Evolutionary conservation across 2,113 vertebrate species (phyloP), one percentile per base, ranked within the genome.

Genomic region (Callopanchax toddi): DNA sequence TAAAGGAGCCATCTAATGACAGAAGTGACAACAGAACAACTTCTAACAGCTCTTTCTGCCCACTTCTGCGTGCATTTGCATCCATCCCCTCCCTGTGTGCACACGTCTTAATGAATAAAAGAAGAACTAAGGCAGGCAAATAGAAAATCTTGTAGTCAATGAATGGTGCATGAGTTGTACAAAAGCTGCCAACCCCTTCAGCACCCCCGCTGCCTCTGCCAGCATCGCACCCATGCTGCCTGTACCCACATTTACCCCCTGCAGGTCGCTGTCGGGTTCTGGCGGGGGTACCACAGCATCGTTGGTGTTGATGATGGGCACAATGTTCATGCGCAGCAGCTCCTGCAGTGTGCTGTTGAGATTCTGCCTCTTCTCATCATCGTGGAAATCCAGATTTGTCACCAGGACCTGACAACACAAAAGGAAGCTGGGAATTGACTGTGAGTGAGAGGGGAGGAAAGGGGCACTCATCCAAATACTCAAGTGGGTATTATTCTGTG

Each of bases 191-290:
- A 66, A 40, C 51, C 9, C 37, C 49, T 20, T 34, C 60, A 67
- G 46, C 22, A 25, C 53, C 67, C 40, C 67, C 56, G 66, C 67
- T 79, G 74, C 62, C 42, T 53, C 49, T 23, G 76, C 44, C 45
- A 66, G 67, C 40, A 3, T 46, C 26, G 29, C 50, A 58, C 77
- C 84, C 79, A 57, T 70, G 78, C 67, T 67, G 62, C 72, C 88
- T 92, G 87, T 91, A 95, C 94, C 93, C 94, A 96, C 95, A 94
- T 96, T 96, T 96, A 99, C 96, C 94, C 97, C 97, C 93, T 97
- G 96, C 25, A 99, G 95, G 86, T 99, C 97, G 74, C 95, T 98
- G 84, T 98, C 97, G 45, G 96, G 96, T 81, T 98, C 95, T 22
- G 97, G 95, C 40, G 97, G 97, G 36, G 97, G 95, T 78, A 97